phyloP scores from a whole-genome alignment of 1,140 invertebrate species.

The Idris sp. region DNA sequence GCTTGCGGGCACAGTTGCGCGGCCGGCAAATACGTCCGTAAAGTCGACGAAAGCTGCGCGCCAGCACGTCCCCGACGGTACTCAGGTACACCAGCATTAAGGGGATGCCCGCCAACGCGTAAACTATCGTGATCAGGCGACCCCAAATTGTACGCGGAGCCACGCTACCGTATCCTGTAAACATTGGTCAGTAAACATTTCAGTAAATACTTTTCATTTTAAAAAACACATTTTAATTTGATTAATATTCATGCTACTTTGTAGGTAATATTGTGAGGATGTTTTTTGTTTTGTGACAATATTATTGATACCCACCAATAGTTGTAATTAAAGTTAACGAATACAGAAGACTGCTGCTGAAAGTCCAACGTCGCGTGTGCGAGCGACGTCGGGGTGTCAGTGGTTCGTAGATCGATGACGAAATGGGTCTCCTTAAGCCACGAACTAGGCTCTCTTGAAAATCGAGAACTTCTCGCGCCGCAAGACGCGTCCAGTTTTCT shows the following conservation, averaged over 20 bases:
- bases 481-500: slow-evolving; percentile 94
- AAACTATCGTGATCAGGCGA: slow-evolving; percentile 89
- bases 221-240: too few relatives aligned
- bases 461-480: slow-evolving; percentile 89
- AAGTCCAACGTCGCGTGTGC: slow-evolving; percentile 88
- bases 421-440: slow-evolving; percentile 63
- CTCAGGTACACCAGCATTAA: slow-evolving; percentile 93
- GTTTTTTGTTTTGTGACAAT: background rate
- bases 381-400: slow-evolving; percentile 69
- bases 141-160: slow-evolving; percentile 93
- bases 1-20: slow-evolving; percentile 66
- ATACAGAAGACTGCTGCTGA: slow-evolving; percentile 94
- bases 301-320: slow-evolving; percentile 86
- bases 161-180: slow-evolving; percentile 94
- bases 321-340: slow-evolving; percentile 97
- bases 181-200: slow-evolving; percentile 7
- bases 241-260: too few relatives aligned
- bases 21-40: slow-evolving; percentile 79
- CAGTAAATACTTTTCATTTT: too few relatives aligned
- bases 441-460: slow-evolving; percentile 86
- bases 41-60: slow-evolving; percentile 79
- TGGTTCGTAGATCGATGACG: slow-evolving; percentile 72
- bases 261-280: too few relatives aligned
- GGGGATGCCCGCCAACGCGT: slow-evolving; percentile 93
- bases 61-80: slow-evolving; percentile 88